Evolutionary conservation across 1,140 invertebrate species (phyloP).

Genomic region (Coptotermes formosanus): DNA sequence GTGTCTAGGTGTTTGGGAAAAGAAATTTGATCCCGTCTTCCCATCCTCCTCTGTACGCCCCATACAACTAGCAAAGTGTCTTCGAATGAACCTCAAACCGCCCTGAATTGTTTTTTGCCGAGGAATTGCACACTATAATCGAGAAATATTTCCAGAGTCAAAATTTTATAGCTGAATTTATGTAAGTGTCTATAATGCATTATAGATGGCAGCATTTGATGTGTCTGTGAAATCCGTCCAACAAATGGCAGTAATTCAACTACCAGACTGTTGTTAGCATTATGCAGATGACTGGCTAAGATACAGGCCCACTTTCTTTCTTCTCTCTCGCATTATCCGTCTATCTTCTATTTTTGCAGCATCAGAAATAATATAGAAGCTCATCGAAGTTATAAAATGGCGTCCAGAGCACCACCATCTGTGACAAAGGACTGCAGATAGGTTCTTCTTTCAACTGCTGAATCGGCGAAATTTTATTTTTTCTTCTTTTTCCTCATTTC

Average conservation of each 20-base stretch:
- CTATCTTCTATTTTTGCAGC: neutral
- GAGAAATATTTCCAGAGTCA: neutral
- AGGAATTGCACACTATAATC: neutral
- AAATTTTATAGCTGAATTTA: neutral
- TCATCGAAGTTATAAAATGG: slow-evolving; percentile 28
- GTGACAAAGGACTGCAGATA: slow-evolving; percentile 27
- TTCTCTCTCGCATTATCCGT: neutral
- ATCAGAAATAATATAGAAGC: slow-evolving; percentile 22
- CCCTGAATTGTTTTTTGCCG: neutral
- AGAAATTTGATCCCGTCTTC: no score
- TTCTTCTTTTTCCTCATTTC: neutral
- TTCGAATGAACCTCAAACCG: no score
- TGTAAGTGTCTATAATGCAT: neutral
- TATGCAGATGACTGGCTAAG: neutral
- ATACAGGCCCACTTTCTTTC: neutral
- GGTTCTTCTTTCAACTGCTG: slow-evolving; percentile 23
- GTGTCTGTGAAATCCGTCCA: neutral
- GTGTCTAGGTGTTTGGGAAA: no score
- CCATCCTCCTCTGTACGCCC: no score
- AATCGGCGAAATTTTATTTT: slow-evolving; percentile 23
- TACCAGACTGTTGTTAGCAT: neutral
- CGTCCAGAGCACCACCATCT: slow-evolving; percentile 14
- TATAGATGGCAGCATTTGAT: neutral
- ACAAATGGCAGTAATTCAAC: neutral
- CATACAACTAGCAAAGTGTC: no score